A percentile compares a stretch with the other conserved stretches of the same genome.
Conservation (phyloP, 2,888 invertebrate genomes). For the Agrotis segetum region DNA sequence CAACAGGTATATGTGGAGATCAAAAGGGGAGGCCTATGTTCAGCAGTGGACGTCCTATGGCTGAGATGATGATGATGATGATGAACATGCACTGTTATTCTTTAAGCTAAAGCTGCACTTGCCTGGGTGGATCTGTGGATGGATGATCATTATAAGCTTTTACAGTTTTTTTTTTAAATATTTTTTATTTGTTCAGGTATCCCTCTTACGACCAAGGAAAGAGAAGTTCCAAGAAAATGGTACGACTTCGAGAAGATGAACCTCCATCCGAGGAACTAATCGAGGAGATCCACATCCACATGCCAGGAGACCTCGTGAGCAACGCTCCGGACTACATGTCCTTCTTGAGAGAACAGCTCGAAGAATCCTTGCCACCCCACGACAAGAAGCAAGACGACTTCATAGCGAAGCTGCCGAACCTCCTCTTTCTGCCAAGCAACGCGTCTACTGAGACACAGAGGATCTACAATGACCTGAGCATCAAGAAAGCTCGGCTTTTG, state of each 20-base stretch:
- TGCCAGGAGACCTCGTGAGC: background rate
- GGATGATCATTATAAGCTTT: too few relatives aligned
- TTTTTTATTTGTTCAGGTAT: constrained; percentile 22
- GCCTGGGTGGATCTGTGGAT: too few relatives aligned
- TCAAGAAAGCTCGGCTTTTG: background rate
- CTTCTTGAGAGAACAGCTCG: constrained; percentile 11
- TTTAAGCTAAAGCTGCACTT: too few relatives aligned
- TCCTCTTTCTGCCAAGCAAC: constrained; percentile 10
- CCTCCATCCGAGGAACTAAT: background rate
- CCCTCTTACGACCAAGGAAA: background rate
- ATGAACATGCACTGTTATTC: too few relatives aligned
- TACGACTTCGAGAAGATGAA: constrained; percentile 5
- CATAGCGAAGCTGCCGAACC: background rate
- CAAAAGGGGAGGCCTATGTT: too few relatives aligned
- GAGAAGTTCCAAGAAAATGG: background rate
- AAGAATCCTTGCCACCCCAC: constrained; percentile 12
- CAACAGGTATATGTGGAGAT: too few relatives aligned
- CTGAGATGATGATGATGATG: too few relatives aligned
- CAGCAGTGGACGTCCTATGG: too few relatives aligned
- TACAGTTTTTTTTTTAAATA: too few relatives aligned
- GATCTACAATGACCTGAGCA: constrained; percentile 11
- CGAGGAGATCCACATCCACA: background rate
- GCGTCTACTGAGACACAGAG: background rate
- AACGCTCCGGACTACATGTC: constrained; percentile 2
- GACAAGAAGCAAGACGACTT: constrained; percentile 35